Conservation (phyloP, 1,140 invertebrate genomes). For the Dinoponera quadriceps region DNA sequence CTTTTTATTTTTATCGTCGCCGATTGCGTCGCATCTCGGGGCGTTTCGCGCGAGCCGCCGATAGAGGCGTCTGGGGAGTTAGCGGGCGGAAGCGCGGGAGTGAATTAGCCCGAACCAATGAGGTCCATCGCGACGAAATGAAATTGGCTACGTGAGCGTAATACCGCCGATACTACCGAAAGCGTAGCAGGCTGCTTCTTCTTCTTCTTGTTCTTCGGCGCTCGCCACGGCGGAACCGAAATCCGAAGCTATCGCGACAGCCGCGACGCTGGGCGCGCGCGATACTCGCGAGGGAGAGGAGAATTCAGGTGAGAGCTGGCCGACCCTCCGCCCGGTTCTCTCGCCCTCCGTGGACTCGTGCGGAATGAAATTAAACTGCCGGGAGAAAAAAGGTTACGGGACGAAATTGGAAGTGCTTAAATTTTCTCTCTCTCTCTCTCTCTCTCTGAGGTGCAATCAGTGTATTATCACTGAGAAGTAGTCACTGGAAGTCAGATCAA, state of each 20-base stretch:
- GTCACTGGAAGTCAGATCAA: no score
- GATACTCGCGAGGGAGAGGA: no score
- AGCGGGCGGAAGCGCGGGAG: slow-evolving; percentile 57
- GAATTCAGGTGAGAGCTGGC: no score
- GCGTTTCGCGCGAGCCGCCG: slow-evolving; percentile 38
- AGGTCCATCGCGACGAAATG: slow-evolving; percentile 58
- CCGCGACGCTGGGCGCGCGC: not conserved
- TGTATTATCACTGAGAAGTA: no score
- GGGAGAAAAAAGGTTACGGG: no score
- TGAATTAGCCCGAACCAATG: slow-evolving; percentile 53
- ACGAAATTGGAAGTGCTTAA: no score
- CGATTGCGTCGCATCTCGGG: slow-evolving; percentile 36
- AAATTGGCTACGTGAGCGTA: slow-evolving; percentile 57
- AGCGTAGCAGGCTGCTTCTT: no score
- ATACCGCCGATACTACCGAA: slow-evolving; percentile 32
- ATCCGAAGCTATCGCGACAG: not conserved
- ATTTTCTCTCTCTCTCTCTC: no score
- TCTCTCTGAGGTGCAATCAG: no score
- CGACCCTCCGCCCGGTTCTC: no score
- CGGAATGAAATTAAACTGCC: no score
- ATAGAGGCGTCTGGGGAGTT: slow-evolving; percentile 45
- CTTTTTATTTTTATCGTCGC: slow-evolving; percentile 25
- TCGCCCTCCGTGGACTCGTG: no score
- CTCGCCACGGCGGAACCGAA: not conserved
- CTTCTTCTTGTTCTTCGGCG: not conserved